Base-by-base conservation (phyloP, 2,797 vertebrate genomes). In the Chelon labrosus region DNA sequence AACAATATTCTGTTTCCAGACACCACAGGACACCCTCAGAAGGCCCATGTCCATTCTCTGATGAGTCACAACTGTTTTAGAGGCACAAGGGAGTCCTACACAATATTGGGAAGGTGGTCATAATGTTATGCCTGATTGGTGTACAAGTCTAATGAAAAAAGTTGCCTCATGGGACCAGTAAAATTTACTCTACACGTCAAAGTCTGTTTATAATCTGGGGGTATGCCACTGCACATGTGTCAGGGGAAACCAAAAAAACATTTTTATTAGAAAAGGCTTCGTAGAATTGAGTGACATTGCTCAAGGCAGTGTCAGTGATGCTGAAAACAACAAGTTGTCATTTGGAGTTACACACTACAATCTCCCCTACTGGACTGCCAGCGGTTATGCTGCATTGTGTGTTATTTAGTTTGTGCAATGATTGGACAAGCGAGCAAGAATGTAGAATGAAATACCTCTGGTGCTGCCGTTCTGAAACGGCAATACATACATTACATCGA, bases 141-240 rank as follows among this genome's bases (percentile, higher is more conserved):
- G 31, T 31, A 38, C 10, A 57, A 60, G 44, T 37, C 14, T 46
- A 22, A 67, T 65, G 10, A 31, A 52, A 65, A 52, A 61, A 3
- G 6, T 44, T 50, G 25, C 16, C 44, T 11, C 37, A 38, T 17
- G 46, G 22, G 19, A 20, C n/a, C n/a, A 47, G 46, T 10, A 47
- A 27, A 20, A 55, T 61, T 58, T 19, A 22, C 19, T 57, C 62
- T 49, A 44, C 3, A 54, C 46, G 65, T 68, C 49, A 57, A 17
- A 53, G 17, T 50, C 25, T 70, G 13, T 58, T 52, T 27, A 42
- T 20, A 62, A 9, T 53, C 17, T 27, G 19, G 10, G 10, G 1
- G 2, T 9, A 31, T 39, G 38, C 11, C 10, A 19, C 20, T 31
- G 16, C 46, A 8, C 22, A n/a, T 39, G 22, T 39, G 2, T 3